A percentile compares a stretch with the other conserved stretches of the same genome.
phyloP scores from a whole-genome alignment of 2,113 vertebrate species.

The Marmota monax region DNA sequence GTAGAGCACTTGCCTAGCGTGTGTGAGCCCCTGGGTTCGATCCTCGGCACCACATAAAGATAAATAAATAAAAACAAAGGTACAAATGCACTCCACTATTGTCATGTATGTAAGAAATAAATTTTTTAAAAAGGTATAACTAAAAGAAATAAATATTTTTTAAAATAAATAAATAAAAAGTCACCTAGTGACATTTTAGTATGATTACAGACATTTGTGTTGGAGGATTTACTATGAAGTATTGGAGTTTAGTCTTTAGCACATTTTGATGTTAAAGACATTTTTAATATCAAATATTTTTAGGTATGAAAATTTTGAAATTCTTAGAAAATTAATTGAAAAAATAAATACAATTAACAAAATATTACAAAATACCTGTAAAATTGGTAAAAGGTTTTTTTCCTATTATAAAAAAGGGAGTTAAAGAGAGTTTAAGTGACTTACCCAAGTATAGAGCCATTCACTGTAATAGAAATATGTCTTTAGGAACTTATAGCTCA shows the following conservation, averaged over 20 bases:
- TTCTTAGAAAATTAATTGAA: background rate
- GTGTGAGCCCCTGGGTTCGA: no score
- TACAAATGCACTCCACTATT: no score
- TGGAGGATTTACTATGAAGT: background rate
- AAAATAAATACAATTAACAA: slow-evolving; percentile 49
- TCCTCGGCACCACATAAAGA: no score
- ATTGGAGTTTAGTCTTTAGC: background rate
- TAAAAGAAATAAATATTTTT: no score
- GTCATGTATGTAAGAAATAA: no score
- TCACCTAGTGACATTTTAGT: slow-evolving; percentile 28
- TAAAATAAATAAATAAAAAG: background rate
- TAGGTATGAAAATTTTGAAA: background rate
- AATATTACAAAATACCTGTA: background rate
- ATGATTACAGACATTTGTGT: background rate
- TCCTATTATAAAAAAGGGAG: background rate
- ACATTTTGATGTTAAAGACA: background rate
- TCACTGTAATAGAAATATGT: background rate
- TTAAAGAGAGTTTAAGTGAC: background rate
- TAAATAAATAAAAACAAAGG: no score
- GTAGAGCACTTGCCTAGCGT: no score
- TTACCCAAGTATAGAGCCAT: background rate
- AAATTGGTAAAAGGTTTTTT: background rate
- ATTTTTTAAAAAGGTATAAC: no score
- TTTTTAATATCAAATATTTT: background rate
- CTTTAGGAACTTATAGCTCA: background rate